Conservation (phyloP, 2,888 invertebrate species). For the Petrophora chlorosata region DNA sequence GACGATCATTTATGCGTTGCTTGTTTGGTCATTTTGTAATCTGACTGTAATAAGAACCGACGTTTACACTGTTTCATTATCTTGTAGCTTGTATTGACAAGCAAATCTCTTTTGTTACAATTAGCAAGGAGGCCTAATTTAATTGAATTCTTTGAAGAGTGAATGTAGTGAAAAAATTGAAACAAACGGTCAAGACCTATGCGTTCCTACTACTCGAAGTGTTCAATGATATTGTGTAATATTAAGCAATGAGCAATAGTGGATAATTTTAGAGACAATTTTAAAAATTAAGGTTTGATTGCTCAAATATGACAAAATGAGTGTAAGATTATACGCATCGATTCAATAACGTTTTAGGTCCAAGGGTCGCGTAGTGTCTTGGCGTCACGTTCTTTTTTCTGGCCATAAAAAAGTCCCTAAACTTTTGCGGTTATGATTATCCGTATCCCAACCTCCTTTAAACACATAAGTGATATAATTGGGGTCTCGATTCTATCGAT, state of each 20-base stretch:
- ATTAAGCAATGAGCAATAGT: no score
- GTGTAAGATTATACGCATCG: no score
- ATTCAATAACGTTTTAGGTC: no score
- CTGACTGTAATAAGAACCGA: slow-evolving; percentile 69
- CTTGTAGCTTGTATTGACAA: slow-evolving; percentile 51
- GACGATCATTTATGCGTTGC: slow-evolving; percentile 68
- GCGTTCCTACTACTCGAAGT: no score
- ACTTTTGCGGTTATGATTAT: slow-evolving; percentile 72
- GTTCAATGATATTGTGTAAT: no score
- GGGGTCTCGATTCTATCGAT: slow-evolving; percentile 80
- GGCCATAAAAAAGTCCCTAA: slow-evolving; percentile 45
- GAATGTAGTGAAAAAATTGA: slow-evolving; percentile 37
- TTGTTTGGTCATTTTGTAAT: slow-evolving; percentile 72
- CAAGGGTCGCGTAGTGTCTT: no score
- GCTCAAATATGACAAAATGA: no score
- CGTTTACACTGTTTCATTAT: slow-evolving; percentile 48
- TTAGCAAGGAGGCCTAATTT: slow-evolving; percentile 15
- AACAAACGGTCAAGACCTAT: slow-evolving; percentile 47
- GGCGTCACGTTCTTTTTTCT: slow-evolving; percentile 42
- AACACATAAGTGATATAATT: slow-evolving; percentile 84
- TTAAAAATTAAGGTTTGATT: no score
- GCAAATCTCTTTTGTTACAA: slow-evolving; percentile 30
- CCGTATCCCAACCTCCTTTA: slow-evolving; percentile 75
- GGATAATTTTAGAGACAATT: no score
- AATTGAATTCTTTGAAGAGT: slow-evolving; percentile 19